Conservation (phyloP, 2,797 vertebrate genomes). For the Loriculus beryllinus region DNA sequence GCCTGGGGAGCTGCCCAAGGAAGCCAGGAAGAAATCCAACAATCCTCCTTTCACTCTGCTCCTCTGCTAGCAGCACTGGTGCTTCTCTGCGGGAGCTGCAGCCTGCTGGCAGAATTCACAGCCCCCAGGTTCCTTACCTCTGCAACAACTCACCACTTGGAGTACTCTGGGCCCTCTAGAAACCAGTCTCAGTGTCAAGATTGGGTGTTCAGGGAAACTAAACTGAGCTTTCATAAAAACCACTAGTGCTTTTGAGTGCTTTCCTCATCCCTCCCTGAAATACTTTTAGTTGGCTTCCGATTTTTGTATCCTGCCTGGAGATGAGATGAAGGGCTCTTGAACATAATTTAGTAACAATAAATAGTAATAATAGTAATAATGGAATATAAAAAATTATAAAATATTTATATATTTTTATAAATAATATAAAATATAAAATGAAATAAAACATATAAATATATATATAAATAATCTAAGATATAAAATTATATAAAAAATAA, state of each 20-base stretch:
- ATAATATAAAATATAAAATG: no score
- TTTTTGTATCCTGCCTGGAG: neutral
- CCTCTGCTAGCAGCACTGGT: neutral
- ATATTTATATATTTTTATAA: no score
- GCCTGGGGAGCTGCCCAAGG: neutral
- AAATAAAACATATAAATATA: no score
- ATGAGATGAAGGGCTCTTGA: neutral
- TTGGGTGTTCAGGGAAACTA: neutral
- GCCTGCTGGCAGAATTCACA: neutral
- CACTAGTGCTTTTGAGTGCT: neutral
- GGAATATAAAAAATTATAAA: no score
- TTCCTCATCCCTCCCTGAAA: neutral
- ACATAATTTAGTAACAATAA: neutral
- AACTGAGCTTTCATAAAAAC: neutral
- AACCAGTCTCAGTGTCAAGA: neutral
- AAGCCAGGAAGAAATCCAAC: neutral
- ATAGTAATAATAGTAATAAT: slow-evolving; percentile 10
- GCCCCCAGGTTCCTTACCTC: neutral
- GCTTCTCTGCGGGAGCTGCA: neutral
- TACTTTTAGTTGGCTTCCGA: neutral
- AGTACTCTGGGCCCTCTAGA: neutral
- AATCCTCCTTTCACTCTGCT: neutral
- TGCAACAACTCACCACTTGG: neutral
- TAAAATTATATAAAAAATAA: no score
- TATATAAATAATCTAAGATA: no score